phyloP scores from a whole-genome alignment of 1,140 invertebrate genomes.

The Zaprionus ghesquierei region DNA sequence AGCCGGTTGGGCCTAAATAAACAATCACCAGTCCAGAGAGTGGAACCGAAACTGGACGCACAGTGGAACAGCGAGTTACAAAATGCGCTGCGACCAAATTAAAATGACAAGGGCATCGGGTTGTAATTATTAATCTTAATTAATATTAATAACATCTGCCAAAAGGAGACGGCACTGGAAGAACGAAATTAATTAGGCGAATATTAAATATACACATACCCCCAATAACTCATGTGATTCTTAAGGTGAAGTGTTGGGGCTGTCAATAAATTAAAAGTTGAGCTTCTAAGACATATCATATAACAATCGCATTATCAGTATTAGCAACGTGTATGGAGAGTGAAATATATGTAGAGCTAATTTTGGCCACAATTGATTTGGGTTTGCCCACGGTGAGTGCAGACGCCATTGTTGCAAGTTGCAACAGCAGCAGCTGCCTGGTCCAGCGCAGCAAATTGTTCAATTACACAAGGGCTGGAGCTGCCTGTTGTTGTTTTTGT shows the following conservation, averaged over 20 bases:
- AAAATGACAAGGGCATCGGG: not conserved
- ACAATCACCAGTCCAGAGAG: conserved; percentile 46
- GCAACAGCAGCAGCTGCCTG: conserved; percentile 8
- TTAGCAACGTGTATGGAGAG: not conserved
- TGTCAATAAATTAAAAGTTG: not conserved
- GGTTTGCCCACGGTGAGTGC: not conserved
- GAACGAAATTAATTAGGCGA: not conserved
- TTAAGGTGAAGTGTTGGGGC: not conserved
- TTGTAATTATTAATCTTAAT: conserved; percentile 15
- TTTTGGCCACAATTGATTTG: not conserved
- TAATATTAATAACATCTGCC: conserved; percentile 1
- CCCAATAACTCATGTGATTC: not conserved
- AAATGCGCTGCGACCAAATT: not conserved
- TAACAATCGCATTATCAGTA: not conserved
- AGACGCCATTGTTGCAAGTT: conserved; percentile 55
- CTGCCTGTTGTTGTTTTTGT: conserved; percentile 15
- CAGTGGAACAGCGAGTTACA: conserved; percentile 31
- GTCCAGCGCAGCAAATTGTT: conserved; percentile 70
- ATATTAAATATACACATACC: not conserved
- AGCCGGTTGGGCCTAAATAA: conserved; percentile 76
- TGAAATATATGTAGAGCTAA: not conserved
- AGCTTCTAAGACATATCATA: not conserved
- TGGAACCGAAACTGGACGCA: conserved; percentile 48
- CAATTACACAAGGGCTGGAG: conserved; percentile 65
- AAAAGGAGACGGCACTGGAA: not conserved